phyloP scores from a whole-genome alignment of 2,113 vertebrate genomes.

The Pollimyrus isidori region DNA sequence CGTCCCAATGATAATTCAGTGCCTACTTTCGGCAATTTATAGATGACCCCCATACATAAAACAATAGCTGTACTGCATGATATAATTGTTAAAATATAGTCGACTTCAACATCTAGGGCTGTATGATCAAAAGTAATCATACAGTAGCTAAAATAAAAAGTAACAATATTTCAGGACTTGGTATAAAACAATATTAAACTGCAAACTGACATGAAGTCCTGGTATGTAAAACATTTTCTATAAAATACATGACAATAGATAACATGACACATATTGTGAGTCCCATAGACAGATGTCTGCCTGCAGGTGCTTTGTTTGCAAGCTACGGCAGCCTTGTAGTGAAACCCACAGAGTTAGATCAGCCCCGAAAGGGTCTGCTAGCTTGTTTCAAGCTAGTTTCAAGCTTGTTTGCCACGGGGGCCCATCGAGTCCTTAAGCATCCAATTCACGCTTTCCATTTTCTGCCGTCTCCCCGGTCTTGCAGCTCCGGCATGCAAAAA shows the following conservation, averaged over 20 bases:
- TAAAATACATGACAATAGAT: neutral
- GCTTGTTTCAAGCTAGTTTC: neutral
- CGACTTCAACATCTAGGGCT: neutral
- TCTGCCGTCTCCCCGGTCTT: neutral
- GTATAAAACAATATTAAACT: neutral
- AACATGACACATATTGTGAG: neutral
- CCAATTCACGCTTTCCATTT: neutral
- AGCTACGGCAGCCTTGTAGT: neutral
- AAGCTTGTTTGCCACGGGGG: neutral
- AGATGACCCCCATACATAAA: conserved; percentile 38
- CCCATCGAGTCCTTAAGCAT: neutral
- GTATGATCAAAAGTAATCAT: neutral
- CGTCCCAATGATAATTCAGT: conserved; percentile 14
- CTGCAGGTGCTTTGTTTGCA: neutral
- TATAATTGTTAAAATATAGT: neutral
- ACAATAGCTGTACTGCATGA: neutral
- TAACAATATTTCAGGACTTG: neutral
- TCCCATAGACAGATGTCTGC: neutral
- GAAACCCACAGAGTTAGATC: neutral
- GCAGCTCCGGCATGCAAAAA: neutral
- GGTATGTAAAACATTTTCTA: neutral
- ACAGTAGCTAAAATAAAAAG: neutral
- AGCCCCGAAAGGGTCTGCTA: neutral
- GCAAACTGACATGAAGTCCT: neutral
- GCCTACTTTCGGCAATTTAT: conserved; percentile 17